Conservation (phyloP, 2,888 invertebrate genomes). For the Tortricodes alternella region DNA sequence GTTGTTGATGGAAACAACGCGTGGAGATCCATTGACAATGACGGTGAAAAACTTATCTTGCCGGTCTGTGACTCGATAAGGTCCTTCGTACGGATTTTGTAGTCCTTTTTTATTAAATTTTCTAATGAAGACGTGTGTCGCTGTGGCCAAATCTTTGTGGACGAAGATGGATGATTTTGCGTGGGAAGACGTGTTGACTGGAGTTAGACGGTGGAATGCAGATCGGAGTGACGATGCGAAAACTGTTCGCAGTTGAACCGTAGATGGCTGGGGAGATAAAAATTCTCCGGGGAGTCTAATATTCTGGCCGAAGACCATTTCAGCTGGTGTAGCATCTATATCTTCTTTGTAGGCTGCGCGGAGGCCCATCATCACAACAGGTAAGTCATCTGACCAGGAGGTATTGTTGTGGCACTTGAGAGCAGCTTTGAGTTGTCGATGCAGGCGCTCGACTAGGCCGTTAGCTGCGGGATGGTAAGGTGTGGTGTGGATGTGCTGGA, state of each 20-base stretch:
- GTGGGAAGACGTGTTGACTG: too few relatives aligned
- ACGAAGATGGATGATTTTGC: too few relatives aligned
- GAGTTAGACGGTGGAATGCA: too few relatives aligned
- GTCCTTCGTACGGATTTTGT: not conserved
- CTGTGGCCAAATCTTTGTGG: too few relatives aligned
- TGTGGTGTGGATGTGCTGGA: conserved; percentile 5
- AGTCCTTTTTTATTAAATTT: not conserved
- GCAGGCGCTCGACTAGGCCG: too few relatives aligned
- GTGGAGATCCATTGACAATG: not conserved
- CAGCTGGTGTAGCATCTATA: conserved; percentile 5
- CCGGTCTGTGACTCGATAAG: not conserved
- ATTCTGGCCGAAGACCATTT: conserved; percentile 7
- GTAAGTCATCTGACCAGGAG: conserved; percentile 17
- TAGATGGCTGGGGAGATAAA: too few relatives aligned
- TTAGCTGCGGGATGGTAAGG: not conserved
- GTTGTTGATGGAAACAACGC: not conserved
- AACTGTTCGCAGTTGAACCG: too few relatives aligned
- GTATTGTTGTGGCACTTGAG: not conserved
- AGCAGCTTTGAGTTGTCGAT: too few relatives aligned
- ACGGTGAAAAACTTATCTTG: not conserved
- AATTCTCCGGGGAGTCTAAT: not conserved
- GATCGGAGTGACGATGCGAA: too few relatives aligned
- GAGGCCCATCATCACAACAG: conserved; percentile 19
- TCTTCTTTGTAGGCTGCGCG: conserved; percentile 8
- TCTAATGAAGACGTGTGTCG: not conserved